Base-by-base conservation (phyloP, 1,140 invertebrate species). In the Luehdorfia chinensis region DNA sequence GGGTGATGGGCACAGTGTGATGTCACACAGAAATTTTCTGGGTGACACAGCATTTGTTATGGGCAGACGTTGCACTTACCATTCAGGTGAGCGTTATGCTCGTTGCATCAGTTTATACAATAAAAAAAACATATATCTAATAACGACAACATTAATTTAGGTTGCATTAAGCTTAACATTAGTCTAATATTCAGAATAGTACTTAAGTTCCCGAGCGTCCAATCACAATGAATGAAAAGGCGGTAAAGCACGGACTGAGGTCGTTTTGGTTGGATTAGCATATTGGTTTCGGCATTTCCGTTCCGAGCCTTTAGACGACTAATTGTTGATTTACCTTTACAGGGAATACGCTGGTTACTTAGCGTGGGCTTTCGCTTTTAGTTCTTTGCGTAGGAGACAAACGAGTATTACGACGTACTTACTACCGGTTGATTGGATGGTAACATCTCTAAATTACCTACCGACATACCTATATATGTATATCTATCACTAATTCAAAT, bases 231-330 rank as follows among this genome's bases (percentile, higher is more conserved):
- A 84, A 84, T 83, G 80, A 80, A 79, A 59, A 72, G 67, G 57
- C 56, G 56, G 57, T 66, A 66, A 63, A 55, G 60, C 50, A 57
- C 50, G 51, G 45, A 52, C 47, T 50, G 34, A 50, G 58, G 67
- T 71, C 59, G 39, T 60, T 65, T 60, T 62, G 61, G 68, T 69
- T 41, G 28, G 34, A 78, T 84, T 85, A 76, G 75, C 77, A 84
- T 85, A 76, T 75, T 72, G 63, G 66, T 73, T 70, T 68, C 70
- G 73, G 69, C 68, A 69, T 84, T 84, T 86, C 81, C 81, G 79
- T 62, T 79, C 47, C 50, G 50, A 49, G 52, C 61, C 52, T 56
- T 57, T 50, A 46, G 45, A 59, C 48, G 59, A 52, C 59, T 74
- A 68, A 80, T 71, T 77, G 54, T 68, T 69, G 65, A 63, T 47